Percentiles rank a stretch among this genome's conserved stretches.
These are phyloP conservation scores for Amaurobius ferox DNA, from an alignment of 2,888 invertebrate genomes.

Conservation along the genomic window DNA sequence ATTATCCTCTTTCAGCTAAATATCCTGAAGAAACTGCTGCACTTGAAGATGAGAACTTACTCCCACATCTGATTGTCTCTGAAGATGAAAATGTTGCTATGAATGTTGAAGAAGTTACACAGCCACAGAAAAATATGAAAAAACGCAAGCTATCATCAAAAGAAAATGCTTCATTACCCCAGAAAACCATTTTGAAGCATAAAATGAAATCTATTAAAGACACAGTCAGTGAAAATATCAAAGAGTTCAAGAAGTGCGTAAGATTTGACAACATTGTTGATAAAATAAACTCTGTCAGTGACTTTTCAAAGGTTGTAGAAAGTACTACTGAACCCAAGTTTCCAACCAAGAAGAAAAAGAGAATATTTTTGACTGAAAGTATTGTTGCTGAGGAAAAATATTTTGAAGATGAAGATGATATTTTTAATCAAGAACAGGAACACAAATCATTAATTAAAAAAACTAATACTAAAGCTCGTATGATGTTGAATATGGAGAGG, in stretches of 20 bases:
- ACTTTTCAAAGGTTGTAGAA: neutral
- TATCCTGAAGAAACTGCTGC: neutral
- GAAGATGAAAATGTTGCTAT: conserved; percentile 22
- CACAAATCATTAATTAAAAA: too few species aligned
- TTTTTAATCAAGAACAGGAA: neutral
- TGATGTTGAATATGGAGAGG: conserved; percentile 34
- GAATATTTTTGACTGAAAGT: conserved; percentile 25
- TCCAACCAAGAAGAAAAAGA: conserved; percentile 2
- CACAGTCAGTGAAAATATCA: conserved; percentile 20
- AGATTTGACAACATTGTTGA: conserved; percentile 45
- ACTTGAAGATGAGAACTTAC: neutral
- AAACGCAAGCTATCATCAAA: conserved; percentile 10
- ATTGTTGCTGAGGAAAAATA: conserved; percentile 36
- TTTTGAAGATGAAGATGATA: conserved; percentile 33
- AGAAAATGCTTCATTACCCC: conserved; percentile 25
- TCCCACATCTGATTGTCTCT: neutral
- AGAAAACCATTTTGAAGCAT: conserved; percentile 20
- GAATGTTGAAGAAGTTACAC: conserved; percentile 21
- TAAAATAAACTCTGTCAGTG: conserved; percentile 26
- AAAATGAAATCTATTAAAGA: conserved; percentile 26
- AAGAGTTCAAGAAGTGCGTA: conserved; percentile 48
- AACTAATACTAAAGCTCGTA: conserved; percentile 34
- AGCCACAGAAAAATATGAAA: neutral
- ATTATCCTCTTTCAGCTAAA: conserved; percentile 13
- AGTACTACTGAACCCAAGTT: neutral